Percentiles rank a stretch among this genome's conserved stretches.
phyloP scores from a whole-genome alignment of 2,797 vertebrate genomes.

The Chromis chromis region DNA sequence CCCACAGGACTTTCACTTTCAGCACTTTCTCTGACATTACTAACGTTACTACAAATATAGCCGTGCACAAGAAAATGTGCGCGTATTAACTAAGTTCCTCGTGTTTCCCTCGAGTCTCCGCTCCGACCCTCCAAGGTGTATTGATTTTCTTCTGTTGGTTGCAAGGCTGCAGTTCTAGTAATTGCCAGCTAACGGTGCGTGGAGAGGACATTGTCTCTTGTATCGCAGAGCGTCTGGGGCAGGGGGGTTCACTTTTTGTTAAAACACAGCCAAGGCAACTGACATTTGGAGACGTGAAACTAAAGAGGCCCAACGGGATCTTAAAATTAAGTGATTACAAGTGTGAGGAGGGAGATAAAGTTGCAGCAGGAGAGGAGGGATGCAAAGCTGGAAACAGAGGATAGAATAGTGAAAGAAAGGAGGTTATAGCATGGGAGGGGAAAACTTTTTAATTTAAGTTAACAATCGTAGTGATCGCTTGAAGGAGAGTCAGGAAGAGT shows the following conservation, averaged over 20 bases:
- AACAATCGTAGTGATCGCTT: slow-evolving; percentile 46
- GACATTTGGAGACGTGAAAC: slow-evolving; percentile 33
- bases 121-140: slow-evolving; percentile 40
- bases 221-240: slow-evolving; percentile 37
- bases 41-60: neutral
- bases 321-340: slow-evolving; percentile 36
- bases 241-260: slow-evolving; percentile 43
- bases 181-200: slow-evolving; percentile 67
- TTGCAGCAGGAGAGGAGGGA: slow-evolving; percentile 12
- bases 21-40: slow-evolving; percentile 12
- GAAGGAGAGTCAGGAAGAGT: slow-evolving; percentile 25
- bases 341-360: slow-evolving; percentile 13
- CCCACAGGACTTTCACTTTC: slow-evolving; percentile 21
- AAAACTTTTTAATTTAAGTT: slow-evolving; percentile 54
- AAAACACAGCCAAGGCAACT: slow-evolving; percentile 21
- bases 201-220: slow-evolving; percentile 61
- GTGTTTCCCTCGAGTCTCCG: slow-evolving; percentile 32
- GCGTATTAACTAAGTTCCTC: slow-evolving; percentile 19
- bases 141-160: slow-evolving; percentile 49
- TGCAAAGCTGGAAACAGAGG: neutral
- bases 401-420: neutral
- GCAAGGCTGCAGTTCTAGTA: slow-evolving; percentile 50
- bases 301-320: slow-evolving; percentile 3
- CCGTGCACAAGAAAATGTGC: slow-evolving; percentile 18
- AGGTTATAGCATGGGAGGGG: neutral